A percentile compares a stretch with the other conserved stretches of the same genome.
phyloP scores from a whole-genome alignment of 2,797 vertebrate species.

The Limosa lapponica region DNA sequence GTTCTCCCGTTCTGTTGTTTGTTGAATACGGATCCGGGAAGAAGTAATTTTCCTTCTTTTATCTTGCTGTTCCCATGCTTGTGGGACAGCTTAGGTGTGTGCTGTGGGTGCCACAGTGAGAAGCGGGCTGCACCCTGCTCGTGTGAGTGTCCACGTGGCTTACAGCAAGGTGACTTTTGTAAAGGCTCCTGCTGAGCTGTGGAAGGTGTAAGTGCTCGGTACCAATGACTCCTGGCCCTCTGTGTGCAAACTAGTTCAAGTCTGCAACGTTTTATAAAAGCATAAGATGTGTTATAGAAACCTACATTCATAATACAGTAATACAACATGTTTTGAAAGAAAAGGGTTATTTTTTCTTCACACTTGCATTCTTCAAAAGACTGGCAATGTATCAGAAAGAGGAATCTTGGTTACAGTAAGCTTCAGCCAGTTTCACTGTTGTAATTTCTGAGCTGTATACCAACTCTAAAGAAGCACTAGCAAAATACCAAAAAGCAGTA shows the following conservation, averaged over 20 bases:
- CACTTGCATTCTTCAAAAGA: not conserved
- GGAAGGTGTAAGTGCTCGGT: not conserved
- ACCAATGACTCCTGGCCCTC: not conserved
- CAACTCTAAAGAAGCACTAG: not conserved
- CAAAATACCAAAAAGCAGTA: not conserved
- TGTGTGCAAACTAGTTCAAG: not conserved
- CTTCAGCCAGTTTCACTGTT: not conserved
- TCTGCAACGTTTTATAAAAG: not conserved
- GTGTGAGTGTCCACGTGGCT: not conserved
- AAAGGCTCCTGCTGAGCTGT: not conserved
- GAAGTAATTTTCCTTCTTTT: not conserved
- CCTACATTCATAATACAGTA: not conserved
- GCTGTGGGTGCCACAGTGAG: not conserved
- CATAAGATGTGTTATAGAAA: not conserved
- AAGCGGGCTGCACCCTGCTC: not conserved
- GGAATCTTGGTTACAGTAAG: not conserved
- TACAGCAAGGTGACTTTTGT: not conserved
- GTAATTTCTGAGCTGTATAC: not conserved
- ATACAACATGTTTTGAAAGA: not conserved
- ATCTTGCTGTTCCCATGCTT: not conserved
- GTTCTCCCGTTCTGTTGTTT: not conserved
- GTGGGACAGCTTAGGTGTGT: not conserved
- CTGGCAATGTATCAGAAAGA: not conserved
- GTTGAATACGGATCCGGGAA: not conserved
- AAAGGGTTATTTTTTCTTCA: not conserved